Percentiles rank a stretch among this genome's conserved stretches.
These are phyloP conservation scores for Bujurquina vittata DNA, from an alignment of 2,113 vertebrate species.

Conservation along the genomic window DNA sequence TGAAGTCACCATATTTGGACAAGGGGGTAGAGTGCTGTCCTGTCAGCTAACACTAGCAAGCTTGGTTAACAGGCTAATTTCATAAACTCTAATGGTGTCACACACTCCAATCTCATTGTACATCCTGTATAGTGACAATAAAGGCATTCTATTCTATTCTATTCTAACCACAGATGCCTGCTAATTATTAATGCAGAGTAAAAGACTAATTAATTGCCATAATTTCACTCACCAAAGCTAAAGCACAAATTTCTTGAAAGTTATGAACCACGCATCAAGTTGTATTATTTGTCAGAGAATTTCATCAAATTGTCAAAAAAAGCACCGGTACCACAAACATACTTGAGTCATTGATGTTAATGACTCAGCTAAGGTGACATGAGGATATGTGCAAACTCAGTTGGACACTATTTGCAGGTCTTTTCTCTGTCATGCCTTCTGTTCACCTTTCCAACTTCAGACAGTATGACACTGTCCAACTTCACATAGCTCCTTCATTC, in stretches of 20 bases:
- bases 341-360: background rate
- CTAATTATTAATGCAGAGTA: background rate
- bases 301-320: background rate
- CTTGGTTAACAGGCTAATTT: background rate
- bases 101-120: too few relatives aligned
- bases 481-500: background rate
- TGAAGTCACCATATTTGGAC: background rate
- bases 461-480: background rate
- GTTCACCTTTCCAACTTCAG: background rate
- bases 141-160: too few relatives aligned
- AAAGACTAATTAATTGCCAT: background rate
- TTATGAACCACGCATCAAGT: background rate
- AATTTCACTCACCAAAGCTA: background rate
- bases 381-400: background rate
- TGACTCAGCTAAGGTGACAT: background rate
- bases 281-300: background rate
- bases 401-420: background rate
- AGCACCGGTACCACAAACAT: background rate
- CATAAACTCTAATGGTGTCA: background rate
- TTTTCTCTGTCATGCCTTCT: background rate
- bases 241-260: background rate
- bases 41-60: background rate
- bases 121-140: too few relatives aligned
- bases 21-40: background rate
- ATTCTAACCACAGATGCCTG: background rate